Conservation (phyloP, 2,797 vertebrate genomes). For the Carapus acus region DNA sequence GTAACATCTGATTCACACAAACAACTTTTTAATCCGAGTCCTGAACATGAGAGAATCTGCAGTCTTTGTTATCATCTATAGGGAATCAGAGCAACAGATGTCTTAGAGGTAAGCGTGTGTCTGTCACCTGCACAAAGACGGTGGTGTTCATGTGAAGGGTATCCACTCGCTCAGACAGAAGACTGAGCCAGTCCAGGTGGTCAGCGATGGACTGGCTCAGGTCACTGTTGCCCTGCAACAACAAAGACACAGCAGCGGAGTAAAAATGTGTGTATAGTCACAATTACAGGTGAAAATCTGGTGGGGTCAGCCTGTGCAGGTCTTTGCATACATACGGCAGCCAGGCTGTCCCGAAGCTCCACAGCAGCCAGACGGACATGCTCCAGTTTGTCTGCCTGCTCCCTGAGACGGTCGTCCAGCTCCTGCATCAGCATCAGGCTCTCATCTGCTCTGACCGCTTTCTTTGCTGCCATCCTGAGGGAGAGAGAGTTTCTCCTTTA, state of each 20-base stretch:
- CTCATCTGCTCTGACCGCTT: slow-evolving; percentile 53
- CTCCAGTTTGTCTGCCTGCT: slow-evolving; percentile 76
- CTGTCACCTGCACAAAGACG: slow-evolving; percentile 73
- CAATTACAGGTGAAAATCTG: too few relatives aligned
- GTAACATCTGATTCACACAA: too few relatives aligned
- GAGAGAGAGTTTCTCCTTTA: too few relatives aligned
- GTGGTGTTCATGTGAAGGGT: slow-evolving; percentile 72
- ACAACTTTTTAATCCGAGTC: too few relatives aligned
- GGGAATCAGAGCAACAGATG: too few relatives aligned
- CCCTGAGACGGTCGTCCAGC: slow-evolving; percentile 73
- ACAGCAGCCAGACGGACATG: slow-evolving; percentile 68
- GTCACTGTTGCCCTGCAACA: slow-evolving; percentile 57
- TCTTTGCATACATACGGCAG: slow-evolving; percentile 56
- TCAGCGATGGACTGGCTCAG: slow-evolving; percentile 67
- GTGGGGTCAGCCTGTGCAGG: too few relatives aligned
- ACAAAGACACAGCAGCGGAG: too few relatives aligned
- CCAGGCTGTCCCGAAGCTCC: slow-evolving; percentile 66
- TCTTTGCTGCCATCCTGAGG: slow-evolving; percentile 57
- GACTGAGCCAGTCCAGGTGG: slow-evolving; percentile 70
- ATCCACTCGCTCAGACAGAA: slow-evolving; percentile 71
- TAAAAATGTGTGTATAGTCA: too few relatives aligned
- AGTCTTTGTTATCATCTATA: neutral
- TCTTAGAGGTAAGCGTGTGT: too few relatives aligned
- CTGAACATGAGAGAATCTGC: too few relatives aligned
- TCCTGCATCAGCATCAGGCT: slow-evolving; percentile 77